A percentile compares a stretch with the other conserved stretches of the same genome.
These are phyloP conservation scores for Nasonia giraulti DNA, from an alignment of 1,140 invertebrate species.

Conservation along the genomic window DNA sequence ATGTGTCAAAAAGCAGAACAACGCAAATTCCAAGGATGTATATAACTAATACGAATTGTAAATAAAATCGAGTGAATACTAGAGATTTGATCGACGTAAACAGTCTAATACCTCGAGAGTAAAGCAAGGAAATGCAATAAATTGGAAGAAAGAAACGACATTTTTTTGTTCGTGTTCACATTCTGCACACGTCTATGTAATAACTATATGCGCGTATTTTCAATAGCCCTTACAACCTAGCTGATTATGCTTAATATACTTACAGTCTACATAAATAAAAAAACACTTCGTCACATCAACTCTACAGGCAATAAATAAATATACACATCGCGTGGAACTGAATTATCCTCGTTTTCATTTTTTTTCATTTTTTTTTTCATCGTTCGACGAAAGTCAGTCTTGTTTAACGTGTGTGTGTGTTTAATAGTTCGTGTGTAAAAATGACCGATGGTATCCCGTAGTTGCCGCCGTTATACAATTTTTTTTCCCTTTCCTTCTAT, in stretches of 20 bases:
- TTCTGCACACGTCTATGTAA: neutral
- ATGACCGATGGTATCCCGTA: constrained; percentile 24
- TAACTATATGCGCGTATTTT: neutral
- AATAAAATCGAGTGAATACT: neutral
- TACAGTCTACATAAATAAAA: constrained; percentile 52
- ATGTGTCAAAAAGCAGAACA: constrained; percentile 7
- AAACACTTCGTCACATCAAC: constrained; percentile 54
- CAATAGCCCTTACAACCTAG: neutral
- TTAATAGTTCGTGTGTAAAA: constrained; percentile 38
- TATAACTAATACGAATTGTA: neutral
- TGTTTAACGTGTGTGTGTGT: constrained; percentile 53
- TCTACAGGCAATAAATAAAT: constrained; percentile 59
- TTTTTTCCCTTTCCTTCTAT: neutral
- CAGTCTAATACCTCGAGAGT: neutral
- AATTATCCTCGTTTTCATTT: constrained; percentile 53
- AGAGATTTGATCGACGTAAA: neutral
- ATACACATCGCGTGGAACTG: constrained; percentile 57
- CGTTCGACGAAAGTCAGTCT: constrained; percentile 67
- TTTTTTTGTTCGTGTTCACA: constrained; percentile 18
- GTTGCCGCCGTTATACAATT: neutral
- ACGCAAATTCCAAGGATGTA: neutral
- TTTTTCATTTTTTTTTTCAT: constrained; percentile 53
- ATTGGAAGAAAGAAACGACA: neutral
- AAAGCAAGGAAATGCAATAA: neutral
- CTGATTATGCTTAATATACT: neutral